These are phyloP conservation scores for Siphonodentalium dalli DNA, from an alignment of 2,888 invertebrate species.

Conservation along the genomic window DNA sequence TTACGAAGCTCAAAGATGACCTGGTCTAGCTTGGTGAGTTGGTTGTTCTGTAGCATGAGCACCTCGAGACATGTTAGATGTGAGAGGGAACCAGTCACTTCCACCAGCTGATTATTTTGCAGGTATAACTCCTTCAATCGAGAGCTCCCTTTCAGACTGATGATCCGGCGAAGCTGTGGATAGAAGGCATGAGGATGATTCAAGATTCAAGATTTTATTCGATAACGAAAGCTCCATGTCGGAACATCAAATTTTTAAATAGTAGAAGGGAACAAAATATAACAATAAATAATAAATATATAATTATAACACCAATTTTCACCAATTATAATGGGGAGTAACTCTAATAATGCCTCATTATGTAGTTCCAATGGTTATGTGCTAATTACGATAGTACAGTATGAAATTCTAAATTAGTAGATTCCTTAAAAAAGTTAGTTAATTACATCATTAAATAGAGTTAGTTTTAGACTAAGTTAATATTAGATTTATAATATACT, in stretches of 20 bases:
- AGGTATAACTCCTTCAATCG: conserved; percentile 55
- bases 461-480: conserved; percentile 1
- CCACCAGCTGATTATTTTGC: conserved; percentile 54
- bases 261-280: no score
- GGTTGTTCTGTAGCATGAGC: conserved; percentile 59
- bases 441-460: not conserved
- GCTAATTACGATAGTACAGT: no score
- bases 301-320: not conserved
- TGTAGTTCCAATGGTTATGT: no score
- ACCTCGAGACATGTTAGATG: conserved; percentile 53
- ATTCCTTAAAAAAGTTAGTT: no score
- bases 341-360: no score
- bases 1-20: conserved; percentile 51
- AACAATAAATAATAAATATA: conserved; percentile 6
- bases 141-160: conserved; percentile 46
- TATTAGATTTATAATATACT: not conserved
- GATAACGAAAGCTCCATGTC: no score
- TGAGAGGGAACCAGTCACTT: conserved; percentile 45
- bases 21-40: conserved; percentile 53
- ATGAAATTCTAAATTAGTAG: no score
- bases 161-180: conserved; percentile 50
- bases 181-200: no score
- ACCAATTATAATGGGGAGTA: no score
- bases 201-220: no score
- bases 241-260: no score